Percentiles rank a stretch among this genome's conserved stretches.
Conservation (phyloP, 2,113 vertebrate species). For the Neodon shergylaensis region DNA sequence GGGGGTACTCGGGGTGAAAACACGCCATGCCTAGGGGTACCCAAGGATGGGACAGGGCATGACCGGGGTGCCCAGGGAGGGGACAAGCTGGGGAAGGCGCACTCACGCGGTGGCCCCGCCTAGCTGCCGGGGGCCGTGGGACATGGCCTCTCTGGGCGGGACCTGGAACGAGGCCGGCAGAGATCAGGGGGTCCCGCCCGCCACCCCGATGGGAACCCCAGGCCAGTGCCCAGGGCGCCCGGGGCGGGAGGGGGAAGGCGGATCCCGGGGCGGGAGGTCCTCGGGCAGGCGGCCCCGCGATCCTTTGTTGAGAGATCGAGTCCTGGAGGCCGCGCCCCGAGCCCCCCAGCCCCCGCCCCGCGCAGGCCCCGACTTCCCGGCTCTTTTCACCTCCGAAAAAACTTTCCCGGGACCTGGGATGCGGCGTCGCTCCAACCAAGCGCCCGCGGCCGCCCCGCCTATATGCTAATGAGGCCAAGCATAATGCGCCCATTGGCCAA, state of each 20-base stretch:
- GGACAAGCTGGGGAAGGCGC: background rate
- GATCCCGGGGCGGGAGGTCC: conserved; percentile 64
- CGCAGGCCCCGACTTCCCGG: conserved; percentile 41
- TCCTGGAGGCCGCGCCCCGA: background rate
- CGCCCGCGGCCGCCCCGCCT: conserved; percentile 63
- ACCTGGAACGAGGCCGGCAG: conserved; percentile 67
- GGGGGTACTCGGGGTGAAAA: background rate
- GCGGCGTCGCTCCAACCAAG: conserved; percentile 77
- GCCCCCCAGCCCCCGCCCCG: background rate
- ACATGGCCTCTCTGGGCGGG: conserved; percentile 80
- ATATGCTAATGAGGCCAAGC: conserved; percentile 29
- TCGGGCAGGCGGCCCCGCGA: conserved; percentile 66
- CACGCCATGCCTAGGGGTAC: no score
- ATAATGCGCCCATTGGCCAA: conserved; percentile 34
- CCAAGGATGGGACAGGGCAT: background rate
- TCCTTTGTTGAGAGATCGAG: conserved; percentile 77
- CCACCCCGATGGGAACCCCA: background rate
- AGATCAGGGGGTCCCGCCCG: conserved; percentile 15
- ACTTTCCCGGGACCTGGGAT: conserved; percentile 77
- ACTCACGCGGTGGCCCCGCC: conserved; percentile 83
- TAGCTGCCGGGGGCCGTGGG: conserved; percentile 83
- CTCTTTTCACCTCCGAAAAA: conserved; percentile 80
- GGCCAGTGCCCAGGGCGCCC: background rate
- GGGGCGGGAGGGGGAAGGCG: background rate
- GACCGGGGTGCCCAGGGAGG: background rate